phyloP scores from a whole-genome alignment of 2,888 invertebrate species.

The Oconnorella tubifera region DNA sequence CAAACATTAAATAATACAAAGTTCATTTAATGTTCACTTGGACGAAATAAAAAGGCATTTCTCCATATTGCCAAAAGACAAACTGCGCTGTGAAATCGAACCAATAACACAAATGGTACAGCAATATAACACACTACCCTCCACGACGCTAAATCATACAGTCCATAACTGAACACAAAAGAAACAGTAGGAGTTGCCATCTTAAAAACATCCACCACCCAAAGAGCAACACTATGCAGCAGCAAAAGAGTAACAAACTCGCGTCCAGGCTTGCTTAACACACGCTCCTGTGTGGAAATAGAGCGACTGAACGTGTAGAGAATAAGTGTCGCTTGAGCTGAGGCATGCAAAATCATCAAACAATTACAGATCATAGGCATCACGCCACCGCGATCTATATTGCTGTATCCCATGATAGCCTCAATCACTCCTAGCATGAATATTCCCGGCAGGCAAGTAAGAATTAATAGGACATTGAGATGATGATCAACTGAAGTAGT shows the following conservation, averaged over 20 bases:
- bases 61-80: background rate
- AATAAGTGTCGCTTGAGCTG: background rate
- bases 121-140: background rate
- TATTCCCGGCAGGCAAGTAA: background rate
- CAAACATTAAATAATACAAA: no score
- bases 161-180: background rate
- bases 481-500: background rate
- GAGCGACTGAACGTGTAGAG: background rate
- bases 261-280: background rate
- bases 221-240: background rate
- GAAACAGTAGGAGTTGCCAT: background rate
- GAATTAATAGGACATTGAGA: background rate
- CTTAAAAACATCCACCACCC: background rate
- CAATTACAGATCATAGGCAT: background rate
- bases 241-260: background rate
- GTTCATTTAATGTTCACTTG: no score
- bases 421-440: background rate
- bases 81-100: background rate
- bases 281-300: background rate
- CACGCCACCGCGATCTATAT: background rate
- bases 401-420: background rate
- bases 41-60: no score
- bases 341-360: background rate
- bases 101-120: background rate
- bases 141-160: no score